These are phyloP conservation scores for Octodon degus DNA, from an alignment of 2,113 vertebrate genomes.

Conservation along the genomic window DNA sequence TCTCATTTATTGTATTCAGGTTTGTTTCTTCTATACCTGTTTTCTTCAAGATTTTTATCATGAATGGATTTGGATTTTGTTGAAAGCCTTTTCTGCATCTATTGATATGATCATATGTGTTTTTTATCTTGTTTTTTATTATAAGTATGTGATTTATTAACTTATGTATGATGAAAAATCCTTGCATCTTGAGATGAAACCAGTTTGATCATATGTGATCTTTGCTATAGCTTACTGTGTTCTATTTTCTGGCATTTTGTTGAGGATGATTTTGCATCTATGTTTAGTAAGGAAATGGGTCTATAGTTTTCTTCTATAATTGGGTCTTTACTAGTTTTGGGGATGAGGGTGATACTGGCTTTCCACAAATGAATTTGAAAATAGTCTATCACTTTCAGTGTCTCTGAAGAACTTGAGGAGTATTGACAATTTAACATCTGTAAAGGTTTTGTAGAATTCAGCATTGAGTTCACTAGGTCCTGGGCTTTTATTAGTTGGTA, in stretches of 20 bases:
- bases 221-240: background rate
- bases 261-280: background rate
- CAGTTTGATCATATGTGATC: background rate
- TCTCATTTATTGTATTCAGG: background rate
- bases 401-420: too few species aligned
- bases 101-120: background rate
- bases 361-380: too few species aligned
- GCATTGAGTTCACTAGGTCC: too few species aligned
- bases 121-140: background rate
- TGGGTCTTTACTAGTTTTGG: too few species aligned
- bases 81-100: background rate
- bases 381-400: too few species aligned
- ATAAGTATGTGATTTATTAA: background rate
- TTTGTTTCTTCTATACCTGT: background rate
- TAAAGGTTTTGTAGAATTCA: too few species aligned
- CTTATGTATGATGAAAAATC: background rate
- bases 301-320: too few species aligned
- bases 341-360: too few species aligned
- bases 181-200: background rate
- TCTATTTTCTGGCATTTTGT: background rate
- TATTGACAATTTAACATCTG: too few species aligned
- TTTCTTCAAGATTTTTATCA: background rate
- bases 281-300: background rate
- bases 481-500: too few species aligned
- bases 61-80: background rate